phyloP scores from a whole-genome alignment of 1,140 invertebrate genomes.

The Varroa destructor region DNA sequence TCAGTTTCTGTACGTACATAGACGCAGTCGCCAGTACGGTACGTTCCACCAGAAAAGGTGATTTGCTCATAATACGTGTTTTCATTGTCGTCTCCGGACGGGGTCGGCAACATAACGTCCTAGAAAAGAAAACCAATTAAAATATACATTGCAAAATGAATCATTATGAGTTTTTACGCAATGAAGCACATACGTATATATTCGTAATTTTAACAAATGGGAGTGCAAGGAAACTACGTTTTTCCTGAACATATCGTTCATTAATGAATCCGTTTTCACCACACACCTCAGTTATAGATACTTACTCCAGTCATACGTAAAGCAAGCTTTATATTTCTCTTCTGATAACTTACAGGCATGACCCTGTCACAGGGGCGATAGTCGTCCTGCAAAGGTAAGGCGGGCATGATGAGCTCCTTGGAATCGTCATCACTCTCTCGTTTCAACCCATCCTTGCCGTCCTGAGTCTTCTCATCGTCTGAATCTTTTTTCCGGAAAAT shows the following conservation, averaged over 20 bases:
- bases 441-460: conserved; percentile 74
- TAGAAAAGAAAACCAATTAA: background rate
- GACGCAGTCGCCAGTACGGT: conserved; percentile 64
- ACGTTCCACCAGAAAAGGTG: conserved; percentile 18
- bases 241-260: too few relatives aligned
- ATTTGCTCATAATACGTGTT: conserved; percentile 26
- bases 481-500: conserved; percentile 50
- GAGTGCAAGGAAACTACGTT: too few relatives aligned
- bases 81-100: conserved; percentile 26
- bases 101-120: conserved; percentile 27
- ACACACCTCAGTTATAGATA: too few relatives aligned
- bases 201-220: too few relatives aligned
- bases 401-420: conserved; percentile 28
- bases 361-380: conserved; percentile 30
- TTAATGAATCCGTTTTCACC: too few relatives aligned
- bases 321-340: too few relatives aligned
- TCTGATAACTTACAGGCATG: conserved; percentile 26
- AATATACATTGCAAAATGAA: background rate
- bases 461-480: conserved; percentile 43
- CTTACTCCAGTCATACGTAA: too few relatives aligned
- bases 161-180: too few relatives aligned
- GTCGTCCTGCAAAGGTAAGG: conserved; percentile 23
- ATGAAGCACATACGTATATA: too few relatives aligned
- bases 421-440: conserved; percentile 62
- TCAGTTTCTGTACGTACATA: conserved; percentile 75